Evolutionary conservation across 2,113 vertebrate genomes (phyloP).

Genomic region (Pimephales promelas): DNA sequence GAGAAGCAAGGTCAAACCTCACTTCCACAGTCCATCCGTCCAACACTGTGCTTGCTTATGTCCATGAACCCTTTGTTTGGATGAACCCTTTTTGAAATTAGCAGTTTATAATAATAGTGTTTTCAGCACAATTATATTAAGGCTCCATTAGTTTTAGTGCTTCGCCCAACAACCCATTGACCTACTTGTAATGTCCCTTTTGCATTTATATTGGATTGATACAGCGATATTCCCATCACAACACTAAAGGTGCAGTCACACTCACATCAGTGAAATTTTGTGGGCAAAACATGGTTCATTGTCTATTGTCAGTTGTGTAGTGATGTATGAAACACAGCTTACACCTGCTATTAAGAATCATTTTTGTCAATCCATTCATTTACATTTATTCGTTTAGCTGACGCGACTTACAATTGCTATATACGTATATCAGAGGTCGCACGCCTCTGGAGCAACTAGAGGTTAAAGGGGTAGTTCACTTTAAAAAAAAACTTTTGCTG

Average conservation of each 20-base stretch:
- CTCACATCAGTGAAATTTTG: neutral
- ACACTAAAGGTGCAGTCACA: neutral
- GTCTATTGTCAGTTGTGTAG: neutral
- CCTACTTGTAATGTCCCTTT: neutral
- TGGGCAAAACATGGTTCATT: neutral
- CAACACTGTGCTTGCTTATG: slow-evolving; percentile 4
- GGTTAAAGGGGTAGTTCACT: too few relatives aligned
- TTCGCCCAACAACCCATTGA: neutral
- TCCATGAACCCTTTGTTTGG: neutral
- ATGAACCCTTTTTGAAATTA: neutral
- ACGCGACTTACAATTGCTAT: too few relatives aligned
- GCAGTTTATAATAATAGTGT: slow-evolving; percentile 15
- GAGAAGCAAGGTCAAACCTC: neutral
- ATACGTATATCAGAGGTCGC: too few relatives aligned
- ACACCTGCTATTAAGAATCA: neutral
- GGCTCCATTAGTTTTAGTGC: slow-evolving; percentile 13
- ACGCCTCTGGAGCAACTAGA: too few relatives aligned
- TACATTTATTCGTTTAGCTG: too few relatives aligned
- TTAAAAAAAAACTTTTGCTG: too few relatives aligned
- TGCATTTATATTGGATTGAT: neutral
- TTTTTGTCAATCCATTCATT: too few relatives aligned
- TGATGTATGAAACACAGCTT: neutral
- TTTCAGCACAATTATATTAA: slow-evolving; percentile 38
- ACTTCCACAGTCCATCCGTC: neutral
- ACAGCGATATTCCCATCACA: neutral